A percentile compares a stretch with the other conserved stretches of the same genome.
These are phyloP conservation scores for Pachycephus smyrnensis DNA, from an alignment of 2,888 invertebrate genomes.

Conservation along the genomic window DNA sequence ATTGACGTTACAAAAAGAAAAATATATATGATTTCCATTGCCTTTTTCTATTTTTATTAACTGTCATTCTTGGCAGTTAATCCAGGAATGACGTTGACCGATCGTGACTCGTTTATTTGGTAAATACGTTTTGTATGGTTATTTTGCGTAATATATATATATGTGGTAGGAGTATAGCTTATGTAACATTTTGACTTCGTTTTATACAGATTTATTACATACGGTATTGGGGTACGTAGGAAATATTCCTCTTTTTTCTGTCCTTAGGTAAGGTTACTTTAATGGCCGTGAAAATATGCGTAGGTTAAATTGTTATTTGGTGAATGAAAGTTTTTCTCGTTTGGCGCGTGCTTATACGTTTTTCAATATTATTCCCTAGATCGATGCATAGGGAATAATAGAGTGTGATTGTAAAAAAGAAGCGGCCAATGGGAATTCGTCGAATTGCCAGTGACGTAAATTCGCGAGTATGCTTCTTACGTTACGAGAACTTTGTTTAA, in stretches of 20 bases:
- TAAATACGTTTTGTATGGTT: slow-evolving; percentile 19
- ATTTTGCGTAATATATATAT: not conserved
- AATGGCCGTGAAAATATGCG: not conserved
- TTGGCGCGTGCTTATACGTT: not conserved
- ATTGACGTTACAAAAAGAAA: not conserved
- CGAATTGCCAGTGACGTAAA: not conserved
- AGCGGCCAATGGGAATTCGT: not conserved
- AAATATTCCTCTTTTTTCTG: not conserved
- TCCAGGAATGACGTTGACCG: not conserved
- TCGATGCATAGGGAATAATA: not conserved
- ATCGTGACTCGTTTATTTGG: slow-evolving; percentile 32
- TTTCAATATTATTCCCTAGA: not conserved
- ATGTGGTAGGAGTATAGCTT: not conserved
- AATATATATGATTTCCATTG: not conserved
- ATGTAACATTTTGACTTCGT: not conserved
- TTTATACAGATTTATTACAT: not conserved
- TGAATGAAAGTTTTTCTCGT: not conserved
- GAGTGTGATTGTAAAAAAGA: not conserved
- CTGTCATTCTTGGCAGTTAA: not conserved
- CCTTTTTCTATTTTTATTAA: not conserved
- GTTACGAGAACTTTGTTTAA: not conserved
- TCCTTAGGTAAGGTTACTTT: not conserved
- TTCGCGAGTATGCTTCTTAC: not conserved
- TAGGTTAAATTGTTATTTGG: not conserved
- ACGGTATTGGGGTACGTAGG: not conserved